A percentile compares a stretch with the other conserved stretches of the same genome.
Conservation (phyloP, 2,888 invertebrate genomes). For the Acronicta aceris region DNA sequence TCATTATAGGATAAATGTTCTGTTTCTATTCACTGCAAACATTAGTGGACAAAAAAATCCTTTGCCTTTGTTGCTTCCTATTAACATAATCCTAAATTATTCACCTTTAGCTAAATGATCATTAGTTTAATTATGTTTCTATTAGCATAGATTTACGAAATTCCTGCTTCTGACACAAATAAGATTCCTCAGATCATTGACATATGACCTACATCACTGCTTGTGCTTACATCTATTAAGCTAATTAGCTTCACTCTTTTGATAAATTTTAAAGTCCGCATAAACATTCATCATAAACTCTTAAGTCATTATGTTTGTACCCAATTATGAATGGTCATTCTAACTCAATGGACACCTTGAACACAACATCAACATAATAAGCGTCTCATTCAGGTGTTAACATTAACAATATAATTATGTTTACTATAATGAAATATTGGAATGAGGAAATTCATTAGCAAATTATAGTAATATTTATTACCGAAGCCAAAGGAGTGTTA, state of each 20-base stretch:
- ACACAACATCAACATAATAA: conserved; percentile 30
- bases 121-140: too few species aligned
- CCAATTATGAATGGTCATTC: conserved; percentile 40
- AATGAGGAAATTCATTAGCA: conserved; percentile 22
- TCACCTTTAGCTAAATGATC: too few species aligned
- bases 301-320: conserved; percentile 9
- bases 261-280: background rate
- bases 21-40: too few species aligned
- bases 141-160: too few species aligned
- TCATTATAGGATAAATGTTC: too few species aligned
- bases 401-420: conserved; percentile 28
- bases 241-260: too few species aligned
- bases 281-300: conserved; percentile 12
- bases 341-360: conserved; percentile 40
- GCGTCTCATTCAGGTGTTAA: conserved; percentile 29
- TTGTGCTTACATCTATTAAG: background rate
- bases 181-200: background rate
- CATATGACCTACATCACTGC: background rate
- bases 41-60: too few species aligned
- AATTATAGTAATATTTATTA: conserved; percentile 5
- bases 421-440: conserved; percentile 7
- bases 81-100: too few species aligned
- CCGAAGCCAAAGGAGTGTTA: background rate
- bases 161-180: background rate
- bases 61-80: too few species aligned